These are phyloP conservation scores for Galaxias olidus DNA, from an alignment of 2,797 vertebrate genomes.

Conservation along the genomic window DNA sequence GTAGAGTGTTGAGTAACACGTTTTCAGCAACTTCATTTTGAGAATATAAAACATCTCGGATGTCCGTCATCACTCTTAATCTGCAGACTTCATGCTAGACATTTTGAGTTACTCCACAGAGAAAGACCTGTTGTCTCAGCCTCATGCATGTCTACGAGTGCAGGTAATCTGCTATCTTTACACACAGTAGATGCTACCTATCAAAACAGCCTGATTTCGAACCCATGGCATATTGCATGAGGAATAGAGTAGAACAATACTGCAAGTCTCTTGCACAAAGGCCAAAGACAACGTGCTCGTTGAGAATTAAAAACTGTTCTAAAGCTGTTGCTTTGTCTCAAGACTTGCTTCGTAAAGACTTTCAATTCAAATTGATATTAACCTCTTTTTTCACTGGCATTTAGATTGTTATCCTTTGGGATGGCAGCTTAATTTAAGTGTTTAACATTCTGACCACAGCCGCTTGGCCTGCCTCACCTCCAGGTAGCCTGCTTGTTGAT, in stretches of 20 bases:
- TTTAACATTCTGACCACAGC: conserved; percentile 50
- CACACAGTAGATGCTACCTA: no score
- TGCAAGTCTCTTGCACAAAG: no score
- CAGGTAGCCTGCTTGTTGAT: conserved; percentile 38
- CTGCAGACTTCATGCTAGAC: no score
- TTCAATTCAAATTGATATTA: no score
- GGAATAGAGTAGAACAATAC: no score
- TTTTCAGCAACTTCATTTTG: conserved; percentile 11
- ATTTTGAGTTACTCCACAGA: no score
- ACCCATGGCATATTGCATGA: no score
- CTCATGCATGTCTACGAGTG: no score
- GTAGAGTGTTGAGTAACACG: neutral
- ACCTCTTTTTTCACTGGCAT: conserved; percentile 10
- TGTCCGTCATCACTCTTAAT: neutral
- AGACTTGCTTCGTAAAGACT: conserved; percentile 1
- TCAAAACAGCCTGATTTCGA: no score
- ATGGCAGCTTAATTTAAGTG: conserved; percentile 37
- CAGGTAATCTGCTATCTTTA: no score
- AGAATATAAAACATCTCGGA: neutral
- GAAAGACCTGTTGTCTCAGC: no score
- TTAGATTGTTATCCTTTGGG: conserved; percentile 37
- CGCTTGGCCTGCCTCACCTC: neutral
- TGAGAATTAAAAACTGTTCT: neutral
- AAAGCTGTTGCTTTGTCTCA: neutral
- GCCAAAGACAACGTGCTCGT: no score